Evolutionary conservation across 2,113 vertebrate species (phyloP), one percentile per base, ranked within the genome.

Genomic region (Vulpes vulpes): DNA sequence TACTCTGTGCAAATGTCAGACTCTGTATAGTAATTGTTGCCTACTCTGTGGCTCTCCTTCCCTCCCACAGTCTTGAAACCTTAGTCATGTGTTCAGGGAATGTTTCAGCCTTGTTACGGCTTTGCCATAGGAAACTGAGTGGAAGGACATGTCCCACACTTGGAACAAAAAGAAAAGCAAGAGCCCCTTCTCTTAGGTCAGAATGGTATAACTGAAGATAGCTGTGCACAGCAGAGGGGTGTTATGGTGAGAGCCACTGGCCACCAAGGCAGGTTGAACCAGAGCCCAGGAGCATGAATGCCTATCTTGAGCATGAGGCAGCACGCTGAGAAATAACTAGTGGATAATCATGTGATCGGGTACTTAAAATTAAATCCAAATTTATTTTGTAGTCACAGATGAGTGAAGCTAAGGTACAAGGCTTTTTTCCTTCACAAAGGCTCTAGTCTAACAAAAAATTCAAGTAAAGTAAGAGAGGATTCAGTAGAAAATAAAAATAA

Each of bases 401-500:
- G 82, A 57, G 20, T 83, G 55, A 96, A 65, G 55, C 5, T 32
- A 87, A 84, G 30, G 19, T 51, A 80, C 17, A 12, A 91, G 20
- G 3, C 22, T 25, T 92, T 53, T 55, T 91, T 71, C 12, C 74
- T 67, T 90, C 51, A 51, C 20, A 32, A 51, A 92, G n/a, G 15
- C 3, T 97, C 8, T 74, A 43, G 2, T 69, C 1, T 57, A 87
- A 87, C 67, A 95, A 91, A 85, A 86, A 76, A 32, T 17, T 67
- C 14, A 82, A 49, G n/a, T 15, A 81, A 19, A 83, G 20, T 81
- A 88, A 86, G n/a, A 90, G 8, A 80, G 32, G 71, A 9, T 86
- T 85, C 27, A 79, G 30, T 2, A 12, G 22, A 93, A 86, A 27
- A 85, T 85, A 35, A 81, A 96, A 94, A 92, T n/a, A 32, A 76